These are phyloP conservation scores for Drosophila navojoa DNA, from an alignment of 1,140 invertebrate species.

Conservation along the genomic window DNA sequence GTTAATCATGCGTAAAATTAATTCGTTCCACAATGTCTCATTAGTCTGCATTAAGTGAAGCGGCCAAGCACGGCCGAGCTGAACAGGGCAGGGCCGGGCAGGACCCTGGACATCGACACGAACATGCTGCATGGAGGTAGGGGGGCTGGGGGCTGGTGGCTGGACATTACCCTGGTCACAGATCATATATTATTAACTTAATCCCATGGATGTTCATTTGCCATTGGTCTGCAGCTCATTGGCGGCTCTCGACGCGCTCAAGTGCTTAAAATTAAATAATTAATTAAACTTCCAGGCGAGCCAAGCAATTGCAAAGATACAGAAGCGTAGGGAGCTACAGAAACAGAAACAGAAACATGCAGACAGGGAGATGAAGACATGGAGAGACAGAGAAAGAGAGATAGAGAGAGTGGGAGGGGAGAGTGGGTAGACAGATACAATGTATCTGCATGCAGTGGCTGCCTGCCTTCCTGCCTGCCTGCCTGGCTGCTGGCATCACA, in stretches of 20 bases:
- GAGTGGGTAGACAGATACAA: conserved; percentile 11
- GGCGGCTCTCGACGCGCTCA: conserved; percentile 71
- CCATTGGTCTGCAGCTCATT: conserved; percentile 56
- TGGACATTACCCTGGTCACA: conserved; percentile 33
- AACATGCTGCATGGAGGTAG: not conserved
- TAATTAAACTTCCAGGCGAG: conserved; percentile 73
- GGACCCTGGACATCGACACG: conserved; percentile 42
- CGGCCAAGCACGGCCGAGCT: conserved; percentile 52
- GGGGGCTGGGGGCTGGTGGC: not conserved
- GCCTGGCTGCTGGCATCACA: conserved; percentile 50
- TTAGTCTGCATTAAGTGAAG: conserved; percentile 79
- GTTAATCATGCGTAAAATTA: conserved; percentile 84
- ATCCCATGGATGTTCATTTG: conserved; percentile 68
- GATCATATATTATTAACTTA: conserved; percentile 82
- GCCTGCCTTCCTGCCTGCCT: too few species aligned
- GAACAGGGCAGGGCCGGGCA: not conserved
- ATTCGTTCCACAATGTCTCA: conserved; percentile 83
- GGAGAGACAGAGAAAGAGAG: not conserved
- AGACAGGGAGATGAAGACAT: not conserved
- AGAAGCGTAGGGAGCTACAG: too few species aligned
- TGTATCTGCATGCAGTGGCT: conserved; percentile 45
- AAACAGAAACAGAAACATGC: not conserved
- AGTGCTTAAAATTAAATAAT: conserved; percentile 83
- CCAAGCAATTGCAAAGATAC: conserved; percentile 25
- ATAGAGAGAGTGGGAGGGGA: not conserved